A percentile compares a stretch with the other conserved stretches of the same genome.
phyloP scores from a whole-genome alignment of 2,888 invertebrate species.

The Julus scanicus region DNA sequence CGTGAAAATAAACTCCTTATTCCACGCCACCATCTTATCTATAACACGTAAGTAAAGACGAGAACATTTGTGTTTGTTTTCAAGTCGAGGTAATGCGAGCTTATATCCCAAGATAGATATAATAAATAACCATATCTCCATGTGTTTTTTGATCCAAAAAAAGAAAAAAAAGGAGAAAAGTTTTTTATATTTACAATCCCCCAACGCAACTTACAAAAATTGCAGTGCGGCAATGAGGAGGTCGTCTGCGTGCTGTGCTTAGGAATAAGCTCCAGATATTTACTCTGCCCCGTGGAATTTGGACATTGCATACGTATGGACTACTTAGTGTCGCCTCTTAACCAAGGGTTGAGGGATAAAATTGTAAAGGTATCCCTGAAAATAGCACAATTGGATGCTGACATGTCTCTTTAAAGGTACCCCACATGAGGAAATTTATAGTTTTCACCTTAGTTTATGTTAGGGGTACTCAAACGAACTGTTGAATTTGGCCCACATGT shows the following conservation, averaged over 20 bases:
- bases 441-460: too few relatives aligned
- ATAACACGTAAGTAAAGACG: constrained; percentile 7
- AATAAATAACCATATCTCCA: constrained; percentile 45
- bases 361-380: not conserved
- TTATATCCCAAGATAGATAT: constrained; percentile 47
- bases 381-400: too few relatives aligned
- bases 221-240: constrained; percentile 28
- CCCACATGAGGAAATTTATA: too few relatives aligned
- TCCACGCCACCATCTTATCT: constrained; percentile 28
- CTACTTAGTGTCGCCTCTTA: not conserved
- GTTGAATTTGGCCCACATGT: too few relatives aligned
- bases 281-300: constrained; percentile 36
- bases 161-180: not conserved
- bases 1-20: not conserved
- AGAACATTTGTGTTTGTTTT: constrained; percentile 43
- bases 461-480: too few relatives aligned
- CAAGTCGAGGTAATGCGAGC: constrained; percentile 35
- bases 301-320: constrained; percentile 22
- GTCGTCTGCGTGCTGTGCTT: constrained; percentile 16
- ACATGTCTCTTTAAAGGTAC: too few relatives aligned
- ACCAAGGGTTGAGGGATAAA: not conserved
- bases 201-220: constrained; percentile 43
- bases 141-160: constrained; percentile 10
- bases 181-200: constrained; percentile 45
- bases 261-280: constrained; percentile 10